Evolutionary conservation across 2,797 vertebrate species (phyloP), one percentile per base, ranked within the genome.

Genomic region (Ataeniobius toweri): DNA sequence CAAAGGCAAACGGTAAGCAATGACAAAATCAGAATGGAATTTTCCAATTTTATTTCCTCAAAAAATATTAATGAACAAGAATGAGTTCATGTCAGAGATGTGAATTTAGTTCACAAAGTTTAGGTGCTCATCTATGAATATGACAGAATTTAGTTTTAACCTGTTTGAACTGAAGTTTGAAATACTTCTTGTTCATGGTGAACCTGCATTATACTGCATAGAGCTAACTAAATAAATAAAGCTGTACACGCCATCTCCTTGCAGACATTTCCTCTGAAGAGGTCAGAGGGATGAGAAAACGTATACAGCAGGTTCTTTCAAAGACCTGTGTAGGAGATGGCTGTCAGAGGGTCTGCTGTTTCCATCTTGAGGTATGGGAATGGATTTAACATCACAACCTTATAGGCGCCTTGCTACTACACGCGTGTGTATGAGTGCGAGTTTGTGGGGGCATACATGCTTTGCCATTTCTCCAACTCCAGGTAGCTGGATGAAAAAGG

Each of bases 301-400:
- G 28, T 70, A 78, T 4, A 73, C 65, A 80, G 74, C 75, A 56
- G 67, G 71, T 18, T 50, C 75, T 61, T 48, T 76, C 58, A 56
- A 65, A 65, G 79, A 71, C 79, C 81, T 53, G 86, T 78, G 74
- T 39, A 75, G 69, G 65, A 63, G 70, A 77, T 73, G 73, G 73
- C 74, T 84, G 81, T 77, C 77, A 61, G 77, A 53, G 69, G 26
- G 80, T 89, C 92, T 92, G 92, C 69, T 89, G 80, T 92, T 87
- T 67, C 79, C 87, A 94, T 94, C 85, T 85, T 76, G 55, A 84
- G 73, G 28, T 70, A 46, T 83, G 81, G 83, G 87, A 89, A 91
- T 86, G 89, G 90, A 90, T 92, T 79, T 87, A 80, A 83, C 84
- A 91, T 90, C 81, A 85, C 70, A 76, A 83, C 55, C 78, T 88